phyloP scores from a whole-genome alignment of 1,140 invertebrate genomes.

The Drosophila persimilis region DNA sequence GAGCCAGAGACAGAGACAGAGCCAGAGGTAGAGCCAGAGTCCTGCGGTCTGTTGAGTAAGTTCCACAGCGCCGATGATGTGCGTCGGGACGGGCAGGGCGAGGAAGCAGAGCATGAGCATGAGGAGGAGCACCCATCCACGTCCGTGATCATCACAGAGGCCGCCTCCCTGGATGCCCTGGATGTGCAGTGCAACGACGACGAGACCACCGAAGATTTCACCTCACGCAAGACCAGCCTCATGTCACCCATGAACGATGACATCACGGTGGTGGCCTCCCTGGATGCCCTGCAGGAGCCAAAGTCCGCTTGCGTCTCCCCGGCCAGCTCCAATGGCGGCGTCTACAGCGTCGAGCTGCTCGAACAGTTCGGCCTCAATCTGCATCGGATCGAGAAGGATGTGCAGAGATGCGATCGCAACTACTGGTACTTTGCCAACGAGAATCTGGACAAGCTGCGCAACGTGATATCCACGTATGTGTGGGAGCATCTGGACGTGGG shows the following conservation, averaged over 20 bases:
- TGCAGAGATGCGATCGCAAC: conserved; percentile 96
- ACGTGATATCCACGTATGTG: conserved; percentile 98
- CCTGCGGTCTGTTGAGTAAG: conserved; percentile 39
- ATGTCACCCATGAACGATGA: conserved; percentile 80
- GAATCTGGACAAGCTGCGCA: conserved; percentile 96
- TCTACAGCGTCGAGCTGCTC: conserved; percentile 93
- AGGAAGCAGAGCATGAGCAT: not conserved
- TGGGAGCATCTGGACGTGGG: conserved; percentile 97
- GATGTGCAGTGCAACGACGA: conserved; percentile 71
- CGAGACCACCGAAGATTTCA: conserved; percentile 73
- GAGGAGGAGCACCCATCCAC: conserved; percentile 56
- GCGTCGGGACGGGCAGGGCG: conserved; percentile 25
- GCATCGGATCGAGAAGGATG: conserved; percentile 98
- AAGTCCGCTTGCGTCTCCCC: conserved; percentile 89
- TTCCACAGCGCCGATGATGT: conserved; percentile 75
- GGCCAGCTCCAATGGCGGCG: conserved; percentile 92
- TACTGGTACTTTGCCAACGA: conserved; percentile 94
- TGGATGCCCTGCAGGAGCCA: conserved; percentile 83
- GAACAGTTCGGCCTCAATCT: conserved; percentile 95
- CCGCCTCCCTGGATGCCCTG: conserved; percentile 81
- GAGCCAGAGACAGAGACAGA: conserved; percentile 31
- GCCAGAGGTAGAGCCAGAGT: conserved; percentile 10
- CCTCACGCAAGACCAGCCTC: conserved; percentile 77
- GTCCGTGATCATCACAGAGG: conserved; percentile 87
- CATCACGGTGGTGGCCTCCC: conserved; percentile 71